Percentiles rank a stretch among this genome's conserved stretches.
phyloP scores from a whole-genome alignment of 2,797 vertebrate species.

The Phaenicophaeus curvirostris region DNA sequence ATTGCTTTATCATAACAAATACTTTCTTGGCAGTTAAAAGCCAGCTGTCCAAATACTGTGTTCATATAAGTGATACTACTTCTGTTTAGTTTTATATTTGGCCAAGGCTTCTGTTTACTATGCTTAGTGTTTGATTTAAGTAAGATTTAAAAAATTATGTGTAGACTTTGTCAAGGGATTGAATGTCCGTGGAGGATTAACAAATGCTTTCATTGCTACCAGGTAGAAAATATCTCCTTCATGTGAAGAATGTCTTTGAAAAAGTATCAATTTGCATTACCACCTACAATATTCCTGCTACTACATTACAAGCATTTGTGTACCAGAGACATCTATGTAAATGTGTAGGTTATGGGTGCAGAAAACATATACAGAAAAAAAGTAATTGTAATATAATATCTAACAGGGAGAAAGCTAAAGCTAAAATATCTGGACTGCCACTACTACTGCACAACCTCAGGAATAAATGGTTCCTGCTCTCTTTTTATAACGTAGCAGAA shows the following conservation, averaged over 20 bases:
- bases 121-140: not conserved
- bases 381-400: not conserved
- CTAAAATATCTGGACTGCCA: not conserved
- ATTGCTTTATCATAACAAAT: not conserved
- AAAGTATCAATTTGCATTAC: not conserved
- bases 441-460: not conserved
- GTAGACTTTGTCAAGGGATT: not conserved
- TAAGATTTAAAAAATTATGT: not conserved
- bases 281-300: not conserved
- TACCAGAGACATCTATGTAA: not conserved
- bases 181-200: not conserved
- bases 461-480: not conserved
- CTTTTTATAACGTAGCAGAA: not conserved
- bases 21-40: not conserved
- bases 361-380: not conserved
- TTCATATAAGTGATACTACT: not conserved
- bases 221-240: not conserved
- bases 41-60: not conserved
- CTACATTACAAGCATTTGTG: not conserved
- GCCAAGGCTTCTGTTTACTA: not conserved
- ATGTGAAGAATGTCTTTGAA: not conserved
- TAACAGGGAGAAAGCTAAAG: not conserved
- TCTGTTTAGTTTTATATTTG: not conserved
- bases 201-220: not conserved
- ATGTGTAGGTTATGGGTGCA: not conserved